Base-by-base conservation (phyloP, 2,797 vertebrate species). In the Schizopygopsis pylzovi region DNA sequence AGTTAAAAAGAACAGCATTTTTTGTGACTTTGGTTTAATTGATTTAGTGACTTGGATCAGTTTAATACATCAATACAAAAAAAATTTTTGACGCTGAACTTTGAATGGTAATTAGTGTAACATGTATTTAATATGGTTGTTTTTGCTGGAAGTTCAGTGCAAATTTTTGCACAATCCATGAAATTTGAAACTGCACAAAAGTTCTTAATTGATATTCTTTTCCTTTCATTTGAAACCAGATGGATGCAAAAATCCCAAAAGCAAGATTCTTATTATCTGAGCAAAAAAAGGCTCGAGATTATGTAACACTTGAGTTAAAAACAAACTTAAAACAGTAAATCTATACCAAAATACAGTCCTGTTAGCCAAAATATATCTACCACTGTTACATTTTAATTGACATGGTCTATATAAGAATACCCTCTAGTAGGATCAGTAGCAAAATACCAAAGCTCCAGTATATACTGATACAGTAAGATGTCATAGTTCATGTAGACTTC, bases 281-380 rank as follows among this genome's bases (percentile, higher is more conserved):
- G 2, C 11, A 6, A 22, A 71, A 67, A 22, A n/a, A 71, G 43
- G 6, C 20, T 45, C n/a, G 39, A 7, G 12, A n/a, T 45, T 41
- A 43, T 71, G 11, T 71, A 43, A 71, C 20, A 67, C 63, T 37
- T 70, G 37, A 39, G 8, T 70, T 70, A 70, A 22, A 70, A 70
- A 41, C 67, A 41, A 41, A 70, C 67, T 70, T 41, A 47, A 72
- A 72, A 73, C 13, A 28, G n/a, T 73, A 45, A 73, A 49, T 73
- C 71, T 4, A 13, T 73, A 49, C 41, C 12, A 47, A 73, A 73
- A 47, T 73, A 73, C 43, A 47, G 13, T 73, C 7, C n/a, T 47
- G 71, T 28, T 73, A 16, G 39, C 68, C 20, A 41, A 70, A 41
- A 18, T 37, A 28, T 65, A 22, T 70, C 8, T 39, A 39, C 37